phyloP scores from a whole-genome alignment of 2,797 vertebrate species.

The Odontamblyopus lacepedii region DNA sequence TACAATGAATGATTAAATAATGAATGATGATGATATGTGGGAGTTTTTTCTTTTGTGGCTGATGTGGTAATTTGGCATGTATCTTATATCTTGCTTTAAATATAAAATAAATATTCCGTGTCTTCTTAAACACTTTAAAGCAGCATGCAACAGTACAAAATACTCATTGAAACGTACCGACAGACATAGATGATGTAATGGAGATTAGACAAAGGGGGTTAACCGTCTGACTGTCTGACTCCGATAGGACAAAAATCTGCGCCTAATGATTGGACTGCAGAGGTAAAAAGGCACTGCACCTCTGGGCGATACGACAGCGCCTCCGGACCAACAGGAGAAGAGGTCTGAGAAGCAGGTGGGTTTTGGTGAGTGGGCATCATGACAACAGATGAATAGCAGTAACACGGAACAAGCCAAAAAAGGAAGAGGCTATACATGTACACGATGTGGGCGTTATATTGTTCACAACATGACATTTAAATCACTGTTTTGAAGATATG shows the following conservation, averaged over 20 bases:
- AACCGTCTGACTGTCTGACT: slow-evolving; percentile 20
- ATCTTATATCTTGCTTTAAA: background rate
- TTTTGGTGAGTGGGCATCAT: slow-evolving; percentile 1
- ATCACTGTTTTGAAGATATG: background rate
- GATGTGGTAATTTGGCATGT: background rate
- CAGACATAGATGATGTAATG: slow-evolving; percentile 50
- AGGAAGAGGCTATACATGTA: background rate
- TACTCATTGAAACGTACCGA: slow-evolving; percentile 2
- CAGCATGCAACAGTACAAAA: background rate
- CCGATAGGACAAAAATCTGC: slow-evolving; percentile 7
- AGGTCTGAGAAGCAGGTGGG: slow-evolving; percentile 24
- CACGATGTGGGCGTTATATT: background rate
- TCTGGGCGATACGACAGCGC: slow-evolving; percentile 20
- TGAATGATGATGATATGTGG: too few relatives aligned
- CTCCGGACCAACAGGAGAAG: slow-evolving; percentile 28
- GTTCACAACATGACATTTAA: background rate
- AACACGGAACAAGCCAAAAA: background rate
- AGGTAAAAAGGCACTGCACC: slow-evolving; percentile 17
- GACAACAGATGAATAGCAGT: slow-evolving; percentile 15
- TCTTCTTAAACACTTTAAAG: background rate
- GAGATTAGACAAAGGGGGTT: slow-evolving; percentile 19
- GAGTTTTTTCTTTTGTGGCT: background rate
- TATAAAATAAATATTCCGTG: background rate
- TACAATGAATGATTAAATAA: too few relatives aligned
- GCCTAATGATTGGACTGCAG: slow-evolving; percentile 43